These are phyloP conservation scores for Caradrina kadenii DNA, from an alignment of 2,888 invertebrate species.

Conservation along the genomic window DNA sequence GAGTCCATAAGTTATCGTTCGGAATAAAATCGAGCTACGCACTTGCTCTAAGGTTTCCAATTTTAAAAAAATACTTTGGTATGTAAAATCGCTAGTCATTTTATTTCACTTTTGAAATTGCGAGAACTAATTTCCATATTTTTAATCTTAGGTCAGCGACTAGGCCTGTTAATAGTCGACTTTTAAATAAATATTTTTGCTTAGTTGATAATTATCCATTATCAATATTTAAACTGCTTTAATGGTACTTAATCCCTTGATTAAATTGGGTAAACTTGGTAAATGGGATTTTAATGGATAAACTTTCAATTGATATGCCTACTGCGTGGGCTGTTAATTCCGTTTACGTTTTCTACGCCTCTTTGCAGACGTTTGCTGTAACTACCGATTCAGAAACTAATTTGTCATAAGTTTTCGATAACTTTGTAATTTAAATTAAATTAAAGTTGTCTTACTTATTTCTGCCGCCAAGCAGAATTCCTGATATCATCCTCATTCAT, in stretches of 20 bases:
- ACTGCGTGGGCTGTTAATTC: conserved; percentile 47
- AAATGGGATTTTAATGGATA: conserved; percentile 71
- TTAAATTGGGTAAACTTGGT: conserved; percentile 68
- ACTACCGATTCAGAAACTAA: conserved; percentile 16
- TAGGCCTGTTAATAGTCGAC: neutral
- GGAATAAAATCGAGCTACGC: too few relatives aligned
- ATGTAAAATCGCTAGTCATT: neutral
- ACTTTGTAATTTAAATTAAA: neutral
- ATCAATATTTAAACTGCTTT: conserved; percentile 65
- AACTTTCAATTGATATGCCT: conserved; percentile 68
- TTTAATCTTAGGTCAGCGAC: conserved; percentile 1
- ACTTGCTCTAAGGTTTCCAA: too few relatives aligned
- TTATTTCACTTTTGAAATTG: neutral
- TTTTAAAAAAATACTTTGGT: too few relatives aligned
- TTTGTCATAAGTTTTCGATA: conserved; percentile 8
- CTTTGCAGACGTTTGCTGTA: conserved; percentile 21
- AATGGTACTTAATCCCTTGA: conserved; percentile 65
- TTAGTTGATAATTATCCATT: conserved; percentile 65
- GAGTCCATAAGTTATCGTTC: too few relatives aligned
- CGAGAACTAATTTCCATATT: neutral
- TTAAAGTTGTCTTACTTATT: neutral
- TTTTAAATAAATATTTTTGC: conserved; percentile 54
- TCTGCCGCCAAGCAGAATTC: too few relatives aligned
- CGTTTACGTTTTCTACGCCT: conserved; percentile 47
- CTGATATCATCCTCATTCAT: too few relatives aligned